Percentiles rank a stretch among this genome's conserved stretches.
phyloP scores from a whole-genome alignment of 35 echinoderm and acorn worm species.

The Diadema setosum region DNA sequence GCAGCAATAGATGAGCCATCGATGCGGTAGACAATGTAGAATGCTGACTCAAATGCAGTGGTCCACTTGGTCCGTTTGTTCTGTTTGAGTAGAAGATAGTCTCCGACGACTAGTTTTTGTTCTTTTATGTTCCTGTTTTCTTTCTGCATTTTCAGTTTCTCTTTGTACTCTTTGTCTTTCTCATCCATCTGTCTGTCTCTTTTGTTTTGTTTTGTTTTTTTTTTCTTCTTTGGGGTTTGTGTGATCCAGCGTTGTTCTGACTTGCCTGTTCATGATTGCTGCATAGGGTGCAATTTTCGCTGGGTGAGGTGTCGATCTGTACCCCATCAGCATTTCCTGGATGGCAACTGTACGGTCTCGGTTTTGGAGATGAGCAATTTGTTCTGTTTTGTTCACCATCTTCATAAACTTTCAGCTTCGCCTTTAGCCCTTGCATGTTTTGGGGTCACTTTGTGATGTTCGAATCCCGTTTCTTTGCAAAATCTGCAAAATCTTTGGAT shows the following conservation, averaged over 20 bases:
- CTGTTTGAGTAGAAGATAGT: constrained; percentile 45
- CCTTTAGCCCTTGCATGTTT: constrained; percentile 60
- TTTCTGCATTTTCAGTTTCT: background rate
- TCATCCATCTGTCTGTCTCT: background rate
- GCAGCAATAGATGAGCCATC: constrained; percentile 54
- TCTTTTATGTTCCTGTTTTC: constrained; percentile 58
- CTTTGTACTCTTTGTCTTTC: constrained; percentile 43
- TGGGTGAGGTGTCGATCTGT: constrained; percentile 54
- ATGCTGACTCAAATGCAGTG: constrained; percentile 62
- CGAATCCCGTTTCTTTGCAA: constrained; percentile 45
- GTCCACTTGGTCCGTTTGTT: constrained; percentile 54
- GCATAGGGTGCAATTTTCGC: constrained; percentile 38
- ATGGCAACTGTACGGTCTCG: background rate
- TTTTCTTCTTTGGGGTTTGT: background rate
- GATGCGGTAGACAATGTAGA: constrained; percentile 54
- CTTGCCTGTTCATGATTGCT: constrained; percentile 37
- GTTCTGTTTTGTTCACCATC: constrained; percentile 43
- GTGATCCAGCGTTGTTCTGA: constrained; percentile 50
- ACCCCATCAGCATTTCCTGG: constrained; percentile 64
- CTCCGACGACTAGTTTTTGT: constrained; percentile 42
- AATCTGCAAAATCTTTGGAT: constrained; percentile 58
- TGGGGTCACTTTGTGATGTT: constrained; percentile 39
- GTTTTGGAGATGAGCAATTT: constrained; percentile 38
- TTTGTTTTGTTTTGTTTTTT: background rate
- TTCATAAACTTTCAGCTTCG: constrained; percentile 72